These are phyloP conservation scores for Oreochromis spilurus DNA, from an alignment of 2,113 vertebrate genomes.

Conservation along the genomic window DNA sequence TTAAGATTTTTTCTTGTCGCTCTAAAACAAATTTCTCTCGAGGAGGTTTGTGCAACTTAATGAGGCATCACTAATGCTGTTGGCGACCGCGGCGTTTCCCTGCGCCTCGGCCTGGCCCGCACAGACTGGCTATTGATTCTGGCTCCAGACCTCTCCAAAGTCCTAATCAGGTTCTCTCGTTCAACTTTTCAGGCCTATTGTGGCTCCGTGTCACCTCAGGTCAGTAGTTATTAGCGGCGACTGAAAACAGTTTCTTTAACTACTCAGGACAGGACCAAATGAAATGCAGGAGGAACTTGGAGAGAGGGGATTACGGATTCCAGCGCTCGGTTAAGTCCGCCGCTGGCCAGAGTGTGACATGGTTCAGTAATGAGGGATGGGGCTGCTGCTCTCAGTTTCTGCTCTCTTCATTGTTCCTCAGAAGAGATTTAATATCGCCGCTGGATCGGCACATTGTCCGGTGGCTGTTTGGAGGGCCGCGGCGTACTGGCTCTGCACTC, in stretches of 20 bases:
- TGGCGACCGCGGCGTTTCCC: neutral
- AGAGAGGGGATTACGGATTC: constrained; percentile 88
- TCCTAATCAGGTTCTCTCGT: constrained; percentile 91
- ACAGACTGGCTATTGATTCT: constrained; percentile 89
- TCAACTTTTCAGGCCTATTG: constrained; percentile 90
- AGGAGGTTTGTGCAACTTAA: constrained; percentile 88
- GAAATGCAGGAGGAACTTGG: constrained; percentile 85
- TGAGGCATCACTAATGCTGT: constrained; percentile 95
- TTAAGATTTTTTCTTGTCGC: constrained; percentile 44
- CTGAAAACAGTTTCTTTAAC: constrained; percentile 96
- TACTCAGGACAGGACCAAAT: constrained; percentile 84
- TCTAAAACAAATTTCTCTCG: constrained; percentile 89
- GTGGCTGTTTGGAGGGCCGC: neutral
- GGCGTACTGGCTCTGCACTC: neutral
- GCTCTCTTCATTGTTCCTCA: neutral
- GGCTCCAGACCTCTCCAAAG: constrained; percentile 88
- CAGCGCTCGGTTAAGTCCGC: constrained; percentile 77
- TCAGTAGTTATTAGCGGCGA: constrained; percentile 95
- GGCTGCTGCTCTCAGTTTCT: neutral
- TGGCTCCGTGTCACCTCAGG: constrained; percentile 86
- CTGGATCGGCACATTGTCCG: constrained; percentile 13
- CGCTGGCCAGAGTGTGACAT: constrained; percentile 88
- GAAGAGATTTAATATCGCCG: constrained; percentile 24
- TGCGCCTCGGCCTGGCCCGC: constrained; percentile 61
- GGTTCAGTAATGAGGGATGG: constrained; percentile 95